Base-by-base conservation (phyloP, 2,797 vertebrate species). In the Darevskia mixta region DNA sequence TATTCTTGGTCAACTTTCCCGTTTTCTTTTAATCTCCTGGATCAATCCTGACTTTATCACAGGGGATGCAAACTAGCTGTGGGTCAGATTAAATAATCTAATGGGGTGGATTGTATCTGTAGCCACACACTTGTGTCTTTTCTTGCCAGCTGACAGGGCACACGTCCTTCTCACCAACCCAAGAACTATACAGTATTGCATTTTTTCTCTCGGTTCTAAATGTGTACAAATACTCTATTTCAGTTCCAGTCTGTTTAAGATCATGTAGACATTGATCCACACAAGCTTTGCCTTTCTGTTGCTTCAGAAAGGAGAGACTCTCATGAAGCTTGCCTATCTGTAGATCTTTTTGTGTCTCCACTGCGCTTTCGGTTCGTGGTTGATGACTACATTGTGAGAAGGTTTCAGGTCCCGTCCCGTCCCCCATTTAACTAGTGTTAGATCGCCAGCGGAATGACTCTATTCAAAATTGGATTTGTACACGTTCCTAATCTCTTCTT, bases 321-420 rank as follows among this genome's bases (percentile, higher is more conserved):
- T 69, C 45, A 69, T 23, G 45, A 88, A 83, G 18, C 29, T 88
- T 55, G 49, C 66, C 69, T 41, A 61, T 82, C 8, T 49, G 67
- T 38, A 38, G 80, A 67, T 82, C 77, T 82, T 38, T 82, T 35
- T 83, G 18, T 23, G 25, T 83, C 73, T 83, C 38, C n/a, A 41
- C 55, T 77, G 80, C 3, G 38, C 61, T 87, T 88, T 81, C 69
- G 3, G 55, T 75, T 88, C 71, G 75, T 83, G 45, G 73, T 83
- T 78, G 75, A 38, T 87, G 43, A 27, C 15, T 76, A 9, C 41
- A 66, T 67, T 49, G 72, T 67, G 81, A 64, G 45, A 83, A 11
- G 6, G 7, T 69, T 67, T 77, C 45, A 35, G 32, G 15, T 67
- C 13, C 61, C 5, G 49, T 11, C 49, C 49, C 13, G 5, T 35